Conservation (phyloP, 2,113 vertebrate genomes). For the Notothenia coriiceps region DNA sequence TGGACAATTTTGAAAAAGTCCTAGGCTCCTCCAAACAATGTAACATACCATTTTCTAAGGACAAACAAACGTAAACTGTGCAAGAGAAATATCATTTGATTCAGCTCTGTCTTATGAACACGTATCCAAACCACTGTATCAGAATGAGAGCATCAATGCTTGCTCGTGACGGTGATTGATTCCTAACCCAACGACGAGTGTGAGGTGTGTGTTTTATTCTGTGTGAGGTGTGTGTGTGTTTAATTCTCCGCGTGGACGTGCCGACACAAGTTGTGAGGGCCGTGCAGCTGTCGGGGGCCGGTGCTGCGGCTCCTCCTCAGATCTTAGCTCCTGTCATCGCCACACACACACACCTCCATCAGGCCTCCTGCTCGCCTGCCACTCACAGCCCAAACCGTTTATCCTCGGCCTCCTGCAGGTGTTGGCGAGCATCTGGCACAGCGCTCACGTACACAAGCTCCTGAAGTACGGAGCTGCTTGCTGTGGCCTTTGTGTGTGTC, state of each 20-base stretch:
- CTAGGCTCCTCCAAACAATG: too few species aligned
- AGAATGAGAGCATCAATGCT: neutral
- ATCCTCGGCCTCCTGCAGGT: conserved; percentile 70
- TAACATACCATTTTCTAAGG: too few species aligned
- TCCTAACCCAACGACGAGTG: conserved; percentile 28
- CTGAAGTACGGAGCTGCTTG: conserved; percentile 11
- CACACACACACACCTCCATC: conserved; percentile 80
- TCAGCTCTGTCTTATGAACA: too few species aligned
- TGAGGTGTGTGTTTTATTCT: conserved; percentile 47
- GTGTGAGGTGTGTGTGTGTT: conserved; percentile 3
- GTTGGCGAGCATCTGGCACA: conserved; percentile 63
- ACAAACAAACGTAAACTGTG: too few species aligned
- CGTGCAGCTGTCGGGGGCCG: conserved; percentile 75
- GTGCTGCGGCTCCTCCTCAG: conserved; percentile 66
- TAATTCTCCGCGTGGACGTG: conserved; percentile 61
- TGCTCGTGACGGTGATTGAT: conserved; percentile 22
- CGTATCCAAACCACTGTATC: neutral
- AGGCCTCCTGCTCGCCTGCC: conserved; percentile 79
- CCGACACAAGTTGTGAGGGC: conserved; percentile 74
- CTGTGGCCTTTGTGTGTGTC: neutral
- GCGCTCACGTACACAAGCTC: conserved; percentile 28
- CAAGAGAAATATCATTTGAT: too few species aligned
- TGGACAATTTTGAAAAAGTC: too few species aligned
- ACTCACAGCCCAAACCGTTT: conserved; percentile 69
- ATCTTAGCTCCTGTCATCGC: conserved; percentile 81